Percentiles rank a stretch among this genome's conserved stretches.
phyloP scores from a whole-genome alignment of 2,797 vertebrate species.

The Notolabrus celidotus region DNA sequence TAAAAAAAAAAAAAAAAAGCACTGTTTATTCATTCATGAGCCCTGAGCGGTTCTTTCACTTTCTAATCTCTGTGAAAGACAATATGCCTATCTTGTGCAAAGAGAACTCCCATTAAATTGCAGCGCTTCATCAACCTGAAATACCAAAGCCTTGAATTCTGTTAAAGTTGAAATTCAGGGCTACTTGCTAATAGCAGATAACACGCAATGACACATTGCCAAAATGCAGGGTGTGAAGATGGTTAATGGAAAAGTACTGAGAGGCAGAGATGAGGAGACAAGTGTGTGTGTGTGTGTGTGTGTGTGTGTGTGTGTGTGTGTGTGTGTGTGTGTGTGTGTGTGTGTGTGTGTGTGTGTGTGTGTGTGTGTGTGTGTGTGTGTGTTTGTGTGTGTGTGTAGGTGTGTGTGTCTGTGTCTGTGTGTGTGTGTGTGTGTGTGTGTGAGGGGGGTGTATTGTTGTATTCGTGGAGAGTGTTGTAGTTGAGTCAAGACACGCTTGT shows the following conservation, averaged over 20 bases:
- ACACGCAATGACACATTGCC: neutral
- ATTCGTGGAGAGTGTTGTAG: slow-evolving; percentile 21
- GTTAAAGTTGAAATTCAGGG: slow-evolving; percentile 1
- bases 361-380: neutral
- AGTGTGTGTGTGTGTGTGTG: neutral
- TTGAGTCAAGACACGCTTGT: slow-evolving; percentile 11
- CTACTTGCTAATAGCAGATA: neutral
- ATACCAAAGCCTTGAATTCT: neutral
- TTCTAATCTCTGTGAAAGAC: slow-evolving; percentile 12
- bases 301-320: too few relatives aligned
- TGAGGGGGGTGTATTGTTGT: neutral
- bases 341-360: neutral
- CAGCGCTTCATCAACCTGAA: neutral
- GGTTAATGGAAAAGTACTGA: too few relatives aligned
- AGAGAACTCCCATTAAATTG: slow-evolving; percentile 27
- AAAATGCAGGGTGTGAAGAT: neutral
- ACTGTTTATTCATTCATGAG: neutral
- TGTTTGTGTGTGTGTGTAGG: neutral
- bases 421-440: neutral
- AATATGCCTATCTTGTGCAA: slow-evolving; percentile 5
- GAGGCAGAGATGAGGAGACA: slow-evolving; percentile 21
- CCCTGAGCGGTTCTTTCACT: slow-evolving; percentile 5
- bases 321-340: neutral
- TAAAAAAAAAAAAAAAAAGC: too few relatives aligned
- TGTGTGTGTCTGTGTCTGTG: neutral